Evolutionary conservation across 2,797 vertebrate genomes (phyloP).

Genomic region (Ataeniobius toweri): DNA sequence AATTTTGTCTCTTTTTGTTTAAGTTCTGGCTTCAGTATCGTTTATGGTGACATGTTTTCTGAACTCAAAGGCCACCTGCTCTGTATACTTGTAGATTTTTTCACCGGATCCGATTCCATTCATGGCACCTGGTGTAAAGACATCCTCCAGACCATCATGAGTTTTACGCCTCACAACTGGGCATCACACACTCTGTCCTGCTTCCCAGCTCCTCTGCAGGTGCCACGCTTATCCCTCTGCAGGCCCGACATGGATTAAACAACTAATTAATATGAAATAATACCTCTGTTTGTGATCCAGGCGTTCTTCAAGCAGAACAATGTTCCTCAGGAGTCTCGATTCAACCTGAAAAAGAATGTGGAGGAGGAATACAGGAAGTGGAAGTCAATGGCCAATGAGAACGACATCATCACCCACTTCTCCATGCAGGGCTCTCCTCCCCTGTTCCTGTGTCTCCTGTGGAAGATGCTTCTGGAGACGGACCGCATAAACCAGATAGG

Average conservation of each 20-base stretch:
- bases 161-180: conserved; percentile 98
- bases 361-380: conserved; percentile 99
- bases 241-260: not conserved
- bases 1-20: not conserved
- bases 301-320: conserved; percentile 99
- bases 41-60: no score
- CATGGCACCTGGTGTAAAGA: conserved; percentile 99
- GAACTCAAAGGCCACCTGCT: not conserved
- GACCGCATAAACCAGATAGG: conserved; percentile 99
- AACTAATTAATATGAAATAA: no score
- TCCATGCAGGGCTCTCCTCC: conserved; percentile 93
- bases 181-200: conserved; percentile 97
- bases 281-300: conserved; percentile 63
- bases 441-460: conserved; percentile 95
- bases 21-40: not conserved
- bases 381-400: conserved; percentile 98
- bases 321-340: conserved; percentile 97
- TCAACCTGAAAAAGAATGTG: conserved; percentile 99
- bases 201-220: conserved; percentile 97
- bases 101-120: conserved; percentile 97
- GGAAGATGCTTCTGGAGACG: conserved; percentile 98
- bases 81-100: conserved; percentile 85
- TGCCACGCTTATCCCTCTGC: not conserved
- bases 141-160: conserved; percentile 98
- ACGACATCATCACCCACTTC: conserved; percentile 96